A percentile compares a stretch with the other conserved stretches of the same genome.
These are phyloP conservation scores for Manis javanica DNA, from an alignment of 2,797 vertebrate genomes.

Conservation along the genomic window DNA sequence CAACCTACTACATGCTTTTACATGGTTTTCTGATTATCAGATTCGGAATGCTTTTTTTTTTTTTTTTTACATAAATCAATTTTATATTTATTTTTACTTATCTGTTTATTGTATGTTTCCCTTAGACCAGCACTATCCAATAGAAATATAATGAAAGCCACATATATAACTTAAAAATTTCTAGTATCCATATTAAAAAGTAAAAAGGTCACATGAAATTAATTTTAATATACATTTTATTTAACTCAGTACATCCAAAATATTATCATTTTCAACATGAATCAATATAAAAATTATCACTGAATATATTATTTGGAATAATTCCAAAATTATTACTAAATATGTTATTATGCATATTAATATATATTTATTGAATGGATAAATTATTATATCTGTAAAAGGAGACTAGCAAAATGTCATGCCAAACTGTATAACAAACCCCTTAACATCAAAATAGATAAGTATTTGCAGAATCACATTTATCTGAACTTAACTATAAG, in stretches of 20 bases:
- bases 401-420: neutral
- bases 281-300: constrained; percentile 6
- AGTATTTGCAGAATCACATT: constrained; percentile 15
- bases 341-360: neutral
- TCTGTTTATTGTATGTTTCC: neutral
- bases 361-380: neutral
- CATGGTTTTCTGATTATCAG: neutral
- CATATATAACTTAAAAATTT: constrained; percentile 26
- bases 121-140: neutral
- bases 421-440: neutral
- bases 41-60: neutral
- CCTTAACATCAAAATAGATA: neutral
- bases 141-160: neutral
- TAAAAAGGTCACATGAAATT: neutral
- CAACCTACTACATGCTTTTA: neutral
- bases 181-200: neutral
- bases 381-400: neutral
- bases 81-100: constrained; percentile 24
- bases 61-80: neutral
- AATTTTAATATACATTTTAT: neutral
- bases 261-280: neutral
- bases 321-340: neutral
- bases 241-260: neutral
- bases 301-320: neutral
- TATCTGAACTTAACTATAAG: constrained; percentile 32